A percentile compares a stretch with the other conserved stretches of the same genome.
phyloP scores from a whole-genome alignment of 2,888 invertebrate genomes.

The Phoronis australis region DNA sequence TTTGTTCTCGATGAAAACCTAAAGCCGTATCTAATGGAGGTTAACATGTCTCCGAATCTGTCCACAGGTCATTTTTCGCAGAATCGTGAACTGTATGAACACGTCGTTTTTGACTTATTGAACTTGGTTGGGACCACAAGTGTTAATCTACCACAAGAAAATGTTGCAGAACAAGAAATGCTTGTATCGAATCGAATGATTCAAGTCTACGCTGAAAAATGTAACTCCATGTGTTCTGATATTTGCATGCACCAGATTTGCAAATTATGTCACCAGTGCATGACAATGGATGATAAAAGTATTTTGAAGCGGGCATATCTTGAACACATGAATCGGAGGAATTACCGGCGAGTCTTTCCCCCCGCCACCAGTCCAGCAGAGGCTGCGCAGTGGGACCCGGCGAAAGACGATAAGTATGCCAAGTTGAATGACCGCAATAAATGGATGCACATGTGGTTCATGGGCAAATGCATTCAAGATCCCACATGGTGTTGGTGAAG shows the following conservation, averaged over 20 bases:
- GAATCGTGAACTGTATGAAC: slow-evolving; percentile 81
- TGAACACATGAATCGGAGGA: slow-evolving; percentile 75
- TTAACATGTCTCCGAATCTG: slow-evolving; percentile 97
- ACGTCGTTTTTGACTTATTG: slow-evolving; percentile 80
- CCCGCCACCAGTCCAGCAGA: slow-evolving; percentile 55
- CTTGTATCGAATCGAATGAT: neutral
- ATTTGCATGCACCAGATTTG: too few species aligned
- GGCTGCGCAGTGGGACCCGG: slow-evolving; percentile 23
- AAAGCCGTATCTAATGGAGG: slow-evolving; percentile 82
- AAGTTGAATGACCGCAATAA: slow-evolving; percentile 66
- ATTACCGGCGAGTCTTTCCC: slow-evolving; percentile 78
- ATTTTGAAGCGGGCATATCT: slow-evolving; percentile 66
- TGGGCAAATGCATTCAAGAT: slow-evolving; percentile 80
- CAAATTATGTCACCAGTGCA: slow-evolving; percentile 72
- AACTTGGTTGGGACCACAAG: slow-evolving; percentile 67
- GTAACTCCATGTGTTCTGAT: too few species aligned
- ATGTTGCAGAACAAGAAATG: neutral
- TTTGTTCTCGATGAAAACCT: slow-evolving; percentile 83
- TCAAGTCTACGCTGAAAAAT: neutral
- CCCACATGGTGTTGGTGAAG: slow-evolving; percentile 65
- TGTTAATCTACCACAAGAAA: neutral
- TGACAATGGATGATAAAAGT: slow-evolving; percentile 60
- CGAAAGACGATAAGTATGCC: slow-evolving; percentile 15
- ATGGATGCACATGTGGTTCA: slow-evolving; percentile 77
- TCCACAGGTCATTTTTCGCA: slow-evolving; percentile 88